Evolutionary conservation across 2,113 vertebrate genomes (phyloP).

Genomic region (Sinocyclocheilus grahami): DNA sequence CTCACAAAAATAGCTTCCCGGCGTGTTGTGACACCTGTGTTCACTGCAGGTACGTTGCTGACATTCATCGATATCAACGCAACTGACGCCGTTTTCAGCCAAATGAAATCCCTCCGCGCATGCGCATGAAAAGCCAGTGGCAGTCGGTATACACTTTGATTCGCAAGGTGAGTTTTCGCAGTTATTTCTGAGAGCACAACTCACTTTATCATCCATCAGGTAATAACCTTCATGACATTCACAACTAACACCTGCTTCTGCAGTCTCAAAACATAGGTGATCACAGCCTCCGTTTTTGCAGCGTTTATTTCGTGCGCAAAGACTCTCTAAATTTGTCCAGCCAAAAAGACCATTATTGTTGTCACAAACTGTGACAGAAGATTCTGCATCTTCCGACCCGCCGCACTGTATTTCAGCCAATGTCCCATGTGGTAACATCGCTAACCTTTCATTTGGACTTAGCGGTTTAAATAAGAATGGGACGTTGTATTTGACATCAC

Average conservation of each 20-base stretch:
- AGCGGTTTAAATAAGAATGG: slow-evolving; percentile 64
- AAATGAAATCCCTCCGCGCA: slow-evolving; percentile 70
- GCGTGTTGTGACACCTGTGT: slow-evolving; percentile 64
- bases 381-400: background rate
- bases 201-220: slow-evolving; percentile 61
- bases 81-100: slow-evolving; percentile 61
- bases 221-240: slow-evolving; percentile 66
- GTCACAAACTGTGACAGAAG: slow-evolving; percentile 8
- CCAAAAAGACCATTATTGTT: background rate
- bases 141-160: slow-evolving; percentile 57
- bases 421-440: slow-evolving; percentile 67
- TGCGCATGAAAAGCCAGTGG: slow-evolving; percentile 59
- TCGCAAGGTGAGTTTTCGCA: slow-evolving; percentile 65
- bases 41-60: slow-evolving; percentile 53
- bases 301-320: slow-evolving; percentile 57
- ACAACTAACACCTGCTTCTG: slow-evolving; percentile 53
- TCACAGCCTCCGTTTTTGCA: slow-evolving; percentile 74
- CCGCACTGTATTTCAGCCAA: slow-evolving; percentile 61
- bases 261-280: slow-evolving; percentile 60
- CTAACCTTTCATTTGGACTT: slow-evolving; percentile 41
- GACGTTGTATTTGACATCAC: slow-evolving; percentile 63
- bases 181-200: slow-evolving; percentile 57
- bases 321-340: slow-evolving; percentile 66
- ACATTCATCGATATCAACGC: slow-evolving; percentile 73
- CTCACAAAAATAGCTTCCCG: slow-evolving; percentile 65